phyloP scores from a whole-genome alignment of 2,888 invertebrate species.

The Pristionchus maxplancki region DNA sequence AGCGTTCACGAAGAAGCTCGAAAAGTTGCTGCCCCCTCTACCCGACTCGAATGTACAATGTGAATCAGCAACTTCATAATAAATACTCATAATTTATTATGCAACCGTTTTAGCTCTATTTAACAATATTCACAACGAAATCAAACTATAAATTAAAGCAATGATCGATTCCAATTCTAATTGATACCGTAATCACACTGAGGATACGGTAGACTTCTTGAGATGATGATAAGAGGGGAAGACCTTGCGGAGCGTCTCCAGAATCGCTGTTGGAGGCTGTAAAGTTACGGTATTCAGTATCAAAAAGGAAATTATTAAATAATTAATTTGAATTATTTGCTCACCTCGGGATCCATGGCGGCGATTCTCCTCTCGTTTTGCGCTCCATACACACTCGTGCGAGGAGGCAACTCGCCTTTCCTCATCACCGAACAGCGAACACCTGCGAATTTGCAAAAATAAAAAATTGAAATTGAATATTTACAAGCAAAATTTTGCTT shows the following conservation, averaged over 20 bases:
- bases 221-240: slow-evolving; percentile 48
- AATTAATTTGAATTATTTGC: too few relatives aligned
- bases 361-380: slow-evolving; percentile 40
- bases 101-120: not conserved
- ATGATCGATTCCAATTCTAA: not conserved
- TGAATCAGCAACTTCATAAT: not conserved
- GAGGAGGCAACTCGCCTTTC: not conserved
- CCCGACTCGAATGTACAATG: not conserved
- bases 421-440: slow-evolving; percentile 21
- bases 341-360: slow-evolving; percentile 1
- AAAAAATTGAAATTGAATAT: too few relatives aligned
- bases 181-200: not conserved
- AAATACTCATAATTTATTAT: not conserved
- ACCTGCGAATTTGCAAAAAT: not conserved
- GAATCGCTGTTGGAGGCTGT: slow-evolving; percentile 22
- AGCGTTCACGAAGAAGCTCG: slow-evolving; percentile 27
- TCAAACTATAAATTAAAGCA: not conserved
- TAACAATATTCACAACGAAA: not conserved
- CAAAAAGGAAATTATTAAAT: too few relatives aligned
- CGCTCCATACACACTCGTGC: slow-evolving; percentile 36
- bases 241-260: slow-evolving; percentile 42
- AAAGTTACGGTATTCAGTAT: not conserved
- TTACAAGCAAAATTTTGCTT: not conserved
- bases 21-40: slow-evolving; percentile 7
- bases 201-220: slow-evolving; percentile 16